Evolutionary conservation across 2,797 vertebrate genomes (phyloP).

Genomic region (Bovichtus variegatus): DNA sequence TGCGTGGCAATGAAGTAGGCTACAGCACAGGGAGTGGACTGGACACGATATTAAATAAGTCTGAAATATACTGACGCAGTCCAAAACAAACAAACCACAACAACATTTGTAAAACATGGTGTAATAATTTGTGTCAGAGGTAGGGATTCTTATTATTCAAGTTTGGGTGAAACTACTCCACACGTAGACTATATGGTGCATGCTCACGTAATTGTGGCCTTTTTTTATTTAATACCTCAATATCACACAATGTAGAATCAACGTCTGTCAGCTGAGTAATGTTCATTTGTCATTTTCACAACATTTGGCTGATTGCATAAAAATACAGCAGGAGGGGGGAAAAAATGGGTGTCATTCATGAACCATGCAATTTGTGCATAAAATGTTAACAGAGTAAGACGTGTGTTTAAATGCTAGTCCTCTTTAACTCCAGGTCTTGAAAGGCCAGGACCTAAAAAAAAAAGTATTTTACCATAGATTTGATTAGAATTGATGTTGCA

Average conservation of each 20-base stretch:
- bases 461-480: no score
- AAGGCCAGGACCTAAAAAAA: not conserved
- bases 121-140: not conserved
- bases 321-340: not conserved
- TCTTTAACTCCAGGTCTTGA: not conserved
- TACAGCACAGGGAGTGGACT: not conserved
- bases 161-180: not conserved
- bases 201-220: not conserved
- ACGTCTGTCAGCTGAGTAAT: not conserved
- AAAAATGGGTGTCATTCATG: not conserved
- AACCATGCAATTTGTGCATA: not conserved
- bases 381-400: not conserved
- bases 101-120: not conserved
- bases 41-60: not conserved
- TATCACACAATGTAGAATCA: not conserved
- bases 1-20: not conserved
- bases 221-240: not conserved
- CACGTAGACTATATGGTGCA: not conserved
- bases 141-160: not conserved
- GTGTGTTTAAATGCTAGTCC: not conserved
- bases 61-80: constrained; percentile 7
- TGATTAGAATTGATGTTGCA: no score
- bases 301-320: not conserved
- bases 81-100: not conserved
- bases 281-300: not conserved